Conservation (phyloP, 37 sponge, comb jelly and placozoan genomes). For the Aphrocallistes beatrix region DNA sequence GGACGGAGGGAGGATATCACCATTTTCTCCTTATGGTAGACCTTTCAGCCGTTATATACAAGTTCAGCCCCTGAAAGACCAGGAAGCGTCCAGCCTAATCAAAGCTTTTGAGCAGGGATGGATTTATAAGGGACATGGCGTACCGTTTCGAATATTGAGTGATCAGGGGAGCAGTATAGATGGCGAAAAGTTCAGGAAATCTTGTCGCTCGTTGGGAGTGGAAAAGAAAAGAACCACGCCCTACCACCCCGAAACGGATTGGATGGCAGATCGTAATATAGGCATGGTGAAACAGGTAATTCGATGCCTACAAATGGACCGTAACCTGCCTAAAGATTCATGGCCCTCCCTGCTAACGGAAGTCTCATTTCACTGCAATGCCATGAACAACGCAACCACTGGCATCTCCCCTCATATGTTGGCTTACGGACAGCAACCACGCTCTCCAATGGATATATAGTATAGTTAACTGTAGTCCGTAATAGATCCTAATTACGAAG, state of each 20-base stretch:
- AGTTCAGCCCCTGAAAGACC: neutral
- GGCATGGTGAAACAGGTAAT: neutral
- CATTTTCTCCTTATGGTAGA: neutral
- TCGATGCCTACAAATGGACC: neutral
- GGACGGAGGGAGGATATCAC: neutral
- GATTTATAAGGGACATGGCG: too few species aligned
- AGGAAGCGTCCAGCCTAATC: too few species aligned
- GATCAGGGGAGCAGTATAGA: too few species aligned
- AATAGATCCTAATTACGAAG: too few species aligned
- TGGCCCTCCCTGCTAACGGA: constrained; percentile 10
- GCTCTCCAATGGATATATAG: neutral
- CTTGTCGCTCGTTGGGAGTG: neutral
- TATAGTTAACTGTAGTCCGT: too few species aligned
- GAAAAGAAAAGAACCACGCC: neutral
- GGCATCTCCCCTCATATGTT: neutral
- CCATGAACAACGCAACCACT: neutral
- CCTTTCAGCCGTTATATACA: neutral
- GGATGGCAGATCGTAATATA: neutral
- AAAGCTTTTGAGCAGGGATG: too few species aligned
- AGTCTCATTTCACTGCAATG: neutral
- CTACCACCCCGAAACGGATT: neutral
- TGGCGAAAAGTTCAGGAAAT: neutral
- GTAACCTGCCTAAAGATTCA: neutral
- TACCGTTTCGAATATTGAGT: too few species aligned
- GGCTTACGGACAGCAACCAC: neutral